Evolutionary conservation across 2,797 vertebrate genomes (phyloP), one percentile per base, ranked within the genome.

Genomic region (Gila robusta): DNA sequence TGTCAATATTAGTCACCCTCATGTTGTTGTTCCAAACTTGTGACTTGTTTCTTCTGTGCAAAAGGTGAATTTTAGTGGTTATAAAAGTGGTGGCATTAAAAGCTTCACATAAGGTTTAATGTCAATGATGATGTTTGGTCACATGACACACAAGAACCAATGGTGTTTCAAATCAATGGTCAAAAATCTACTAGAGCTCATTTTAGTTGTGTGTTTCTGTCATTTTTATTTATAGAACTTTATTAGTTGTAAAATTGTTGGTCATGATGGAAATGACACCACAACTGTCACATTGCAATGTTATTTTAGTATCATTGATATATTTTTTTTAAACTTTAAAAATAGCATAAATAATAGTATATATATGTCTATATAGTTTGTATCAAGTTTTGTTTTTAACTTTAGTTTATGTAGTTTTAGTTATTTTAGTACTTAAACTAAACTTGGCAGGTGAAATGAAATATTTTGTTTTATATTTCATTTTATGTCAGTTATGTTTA

Each of bases 111-210:
- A 74, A 10, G 12, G 2, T 49, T 28, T 49, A 9, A 32, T 49
- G 8, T 49, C 44, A 52, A 26, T 6, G 3, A 74, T 49, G 14
- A 47, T 19, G 41, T 73, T 76, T 54, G 17, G 5, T 76, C 73
- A 74, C 72, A 74, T 52, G 72, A 52, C 72, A 21, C 19, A 74
- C 17, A 59, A 39, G 21, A 78, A 39, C 32, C 21, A 78, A 56
- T 37, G 52, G 32, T 2, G 1, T 56, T 56, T 56, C 1, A 37
- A 74, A 74, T 47, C 14, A 54, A 23, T 19, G 0, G 19, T 76
- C 5, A 76, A n/a, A 56, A 56, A 78, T n/a, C 74, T 5, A 32
- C 41, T 47, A 7, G 14, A 26, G 47, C 72, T 54, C 52, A 62
- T 11, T 62, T 23, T 4, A 62, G 3, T 62, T 21, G 23, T 5